A percentile compares a stretch with the other conserved stretches of the same genome.
These are phyloP conservation scores for Teleiodes luculella DNA, from an alignment of 2,888 invertebrate genomes.

Conservation along the genomic window DNA sequence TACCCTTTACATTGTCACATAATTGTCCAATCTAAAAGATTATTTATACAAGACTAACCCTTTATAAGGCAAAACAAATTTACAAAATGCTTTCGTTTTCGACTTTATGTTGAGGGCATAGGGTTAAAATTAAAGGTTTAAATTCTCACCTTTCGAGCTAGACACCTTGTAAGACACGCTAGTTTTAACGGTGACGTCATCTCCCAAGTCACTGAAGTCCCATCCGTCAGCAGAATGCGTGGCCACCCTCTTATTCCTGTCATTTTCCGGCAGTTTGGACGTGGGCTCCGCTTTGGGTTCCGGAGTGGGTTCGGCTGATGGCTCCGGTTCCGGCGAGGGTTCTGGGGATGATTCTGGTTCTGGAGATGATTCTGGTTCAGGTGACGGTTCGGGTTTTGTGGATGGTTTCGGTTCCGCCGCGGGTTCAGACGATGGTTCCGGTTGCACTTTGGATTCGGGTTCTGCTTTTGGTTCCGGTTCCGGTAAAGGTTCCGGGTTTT, in stretches of 20 bases:
- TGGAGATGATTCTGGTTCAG: slow-evolving; percentile 30
- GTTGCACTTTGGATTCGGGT: slow-evolving; percentile 26
- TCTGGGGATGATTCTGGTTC: slow-evolving; percentile 37
- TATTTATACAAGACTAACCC: too few relatives aligned
- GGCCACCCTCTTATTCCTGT: slow-evolving; percentile 78
- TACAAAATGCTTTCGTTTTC: too few relatives aligned
- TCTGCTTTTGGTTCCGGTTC: slow-evolving; percentile 38
- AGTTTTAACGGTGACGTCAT: slow-evolving; percentile 86
- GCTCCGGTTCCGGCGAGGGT: slow-evolving; percentile 49
- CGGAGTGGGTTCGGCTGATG: slow-evolving; percentile 57
- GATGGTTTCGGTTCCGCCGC: slow-evolving; percentile 39
- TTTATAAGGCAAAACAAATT: too few relatives aligned
- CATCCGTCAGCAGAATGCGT: slow-evolving; percentile 67
- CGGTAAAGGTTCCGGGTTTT: slow-evolving; percentile 42
- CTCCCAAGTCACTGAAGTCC: slow-evolving; percentile 68
- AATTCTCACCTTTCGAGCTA: slow-evolving; percentile 63
- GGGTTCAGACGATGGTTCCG: slow-evolving; percentile 37
- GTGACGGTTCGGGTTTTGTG: slow-evolving; percentile 35
- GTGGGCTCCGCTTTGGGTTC: slow-evolving; percentile 61
- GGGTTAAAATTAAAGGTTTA: neutral
- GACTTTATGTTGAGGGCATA: too few relatives aligned
- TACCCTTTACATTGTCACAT: too few relatives aligned
- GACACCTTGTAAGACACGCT: slow-evolving; percentile 89
- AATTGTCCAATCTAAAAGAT: too few relatives aligned
- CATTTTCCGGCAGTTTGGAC: slow-evolving; percentile 37